Evolutionary conservation across 2,797 vertebrate species (phyloP), one percentile per base, ranked within the genome.

Genomic region (Chaenodraco wilsoni): DNA sequence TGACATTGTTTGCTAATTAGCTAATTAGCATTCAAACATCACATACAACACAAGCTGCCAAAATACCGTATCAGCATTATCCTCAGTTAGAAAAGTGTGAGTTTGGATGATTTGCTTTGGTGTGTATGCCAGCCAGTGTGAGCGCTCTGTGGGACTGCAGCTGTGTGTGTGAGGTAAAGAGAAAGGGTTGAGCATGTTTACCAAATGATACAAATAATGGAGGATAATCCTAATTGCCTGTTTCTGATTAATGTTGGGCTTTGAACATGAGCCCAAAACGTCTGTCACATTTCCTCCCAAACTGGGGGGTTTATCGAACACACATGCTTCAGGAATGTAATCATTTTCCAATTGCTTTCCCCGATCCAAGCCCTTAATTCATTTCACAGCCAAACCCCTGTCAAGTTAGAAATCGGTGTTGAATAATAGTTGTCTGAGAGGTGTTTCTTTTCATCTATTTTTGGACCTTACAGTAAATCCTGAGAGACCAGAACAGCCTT

Each of bases 241-340:
- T 82, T 92, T 87, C 73, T 90, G 86, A 92, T 90, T 89, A 86
- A 80, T 78, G 65, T 59, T 43, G 57, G 46, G 50, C 86, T 90
- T 90, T 91, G 87, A 91, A 87, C 60, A 11, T 31, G 15, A 69
- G 85, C 87, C 90, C 87, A 65, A 85, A 82, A 84, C 21, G 87
- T 87, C 85, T 88, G 84, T 92, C 89, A 83, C 81, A 86, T 87
- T 93, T 92, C 89, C 89, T 88, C 74, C 68, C 83, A 54, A 72
- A 74, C 87, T 91, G 90, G 92, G 93, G 90, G 91, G 91, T 93
- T 90, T 89, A 78, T 88, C 56, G 56, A 88, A 82, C 88, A 90
- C 92, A 91, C 55, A 89, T 93, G 89, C 87, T 79, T 68, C 69
- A 81, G 84, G 91, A 91, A 92, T 91, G 92, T 84, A 87, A 86